phyloP scores from a whole-genome alignment of 2,113 vertebrate genomes.

The Dromaius novaehollandiae region DNA sequence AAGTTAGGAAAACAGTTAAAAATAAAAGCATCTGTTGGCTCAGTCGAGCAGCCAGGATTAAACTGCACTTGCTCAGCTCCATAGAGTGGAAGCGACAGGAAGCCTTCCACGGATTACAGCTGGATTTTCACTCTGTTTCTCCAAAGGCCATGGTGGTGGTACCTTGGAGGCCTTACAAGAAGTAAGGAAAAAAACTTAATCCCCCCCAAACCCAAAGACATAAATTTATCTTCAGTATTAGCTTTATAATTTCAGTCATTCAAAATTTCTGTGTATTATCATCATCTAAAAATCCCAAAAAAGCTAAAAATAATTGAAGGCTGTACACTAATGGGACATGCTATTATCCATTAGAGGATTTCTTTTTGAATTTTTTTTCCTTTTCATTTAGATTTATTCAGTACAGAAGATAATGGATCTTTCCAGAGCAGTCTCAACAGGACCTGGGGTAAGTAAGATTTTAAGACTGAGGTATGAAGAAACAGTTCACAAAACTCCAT shows the following conservation, averaged over 20 bases:
- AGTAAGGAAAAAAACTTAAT: neutral
- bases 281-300: neutral
- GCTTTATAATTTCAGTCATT: neutral
- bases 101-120: neutral
- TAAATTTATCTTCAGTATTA: neutral
- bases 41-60: neutral
- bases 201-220: neutral
- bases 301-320: neutral
- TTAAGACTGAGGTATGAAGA: neutral
- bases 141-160: neutral
- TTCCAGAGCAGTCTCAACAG: neutral
- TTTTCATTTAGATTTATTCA: neutral
- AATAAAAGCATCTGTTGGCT: slow-evolving; percentile 56
- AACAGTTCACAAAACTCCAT: neutral
- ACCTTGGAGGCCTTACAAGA: neutral
- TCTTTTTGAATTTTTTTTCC: neutral
- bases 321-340: neutral
- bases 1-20: slow-evolving; percentile 28
- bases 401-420: neutral
- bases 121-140: neutral
- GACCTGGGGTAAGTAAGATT: neutral
- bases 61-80: neutral
- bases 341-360: neutral
- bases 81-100: neutral
- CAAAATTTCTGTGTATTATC: neutral